phyloP scores from a whole-genome alignment of 1,140 invertebrate species.

The Dryas iulia region DNA sequence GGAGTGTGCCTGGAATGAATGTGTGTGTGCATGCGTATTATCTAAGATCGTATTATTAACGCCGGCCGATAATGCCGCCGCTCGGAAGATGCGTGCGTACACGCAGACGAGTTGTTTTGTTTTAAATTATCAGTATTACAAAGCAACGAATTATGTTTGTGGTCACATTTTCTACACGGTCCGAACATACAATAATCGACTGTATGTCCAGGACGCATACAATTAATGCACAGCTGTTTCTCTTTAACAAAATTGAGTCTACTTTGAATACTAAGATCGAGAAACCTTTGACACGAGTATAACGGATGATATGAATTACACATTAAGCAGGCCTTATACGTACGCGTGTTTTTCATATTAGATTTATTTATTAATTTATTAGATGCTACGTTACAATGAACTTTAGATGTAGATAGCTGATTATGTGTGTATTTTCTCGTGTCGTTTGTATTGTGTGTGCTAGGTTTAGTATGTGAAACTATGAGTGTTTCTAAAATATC shows the following conservation, averaged over 20 bases:
- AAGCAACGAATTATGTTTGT: constrained; percentile 28
- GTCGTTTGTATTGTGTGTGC: no score
- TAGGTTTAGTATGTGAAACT: no score
- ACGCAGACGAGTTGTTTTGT: neutral
- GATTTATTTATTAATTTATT: neutral
- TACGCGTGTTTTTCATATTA: no score
- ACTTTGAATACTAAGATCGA: constrained; percentile 15
- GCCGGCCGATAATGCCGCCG: neutral
- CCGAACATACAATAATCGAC: constrained; percentile 11
- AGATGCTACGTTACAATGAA: no score
- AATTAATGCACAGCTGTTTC: constrained; percentile 6
- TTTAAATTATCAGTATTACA: constrained; percentile 7
- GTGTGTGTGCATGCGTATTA: no score
- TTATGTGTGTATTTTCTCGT: no score
- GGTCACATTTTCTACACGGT: constrained; percentile 24
- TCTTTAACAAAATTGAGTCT: constrained; percentile 10
- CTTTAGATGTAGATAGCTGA: no score
- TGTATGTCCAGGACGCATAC: constrained; percentile 7
- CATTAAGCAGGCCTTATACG: no score
- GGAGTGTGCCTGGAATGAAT: neutral
- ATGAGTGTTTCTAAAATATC: no score
- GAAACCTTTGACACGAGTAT: constrained; percentile 28
- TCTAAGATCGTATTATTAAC: neutral
- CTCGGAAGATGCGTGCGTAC: neutral
- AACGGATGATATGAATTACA: no score